Percentiles rank a stretch among this genome's conserved stretches.
Evolutionary conservation across 1,140 invertebrate species (phyloP).

Genomic region (Doryteuthis pealeii): DNA sequence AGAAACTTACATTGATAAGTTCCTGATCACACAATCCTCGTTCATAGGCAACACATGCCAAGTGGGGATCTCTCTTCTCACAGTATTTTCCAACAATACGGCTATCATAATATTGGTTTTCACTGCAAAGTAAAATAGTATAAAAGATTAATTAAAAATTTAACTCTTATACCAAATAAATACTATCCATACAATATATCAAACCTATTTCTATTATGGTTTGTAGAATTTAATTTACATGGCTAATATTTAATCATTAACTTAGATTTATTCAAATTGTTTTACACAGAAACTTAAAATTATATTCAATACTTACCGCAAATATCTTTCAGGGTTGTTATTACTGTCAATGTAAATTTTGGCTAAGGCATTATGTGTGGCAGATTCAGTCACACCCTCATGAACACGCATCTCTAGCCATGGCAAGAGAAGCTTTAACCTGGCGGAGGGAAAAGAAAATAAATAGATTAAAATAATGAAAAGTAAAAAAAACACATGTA

Average conservation of each 20-base stretch:
- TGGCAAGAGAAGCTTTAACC: conserved; percentile 87
- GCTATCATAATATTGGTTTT: conserved; percentile 93
- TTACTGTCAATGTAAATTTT: conserved; percentile 99
- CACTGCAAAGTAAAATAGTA: conserved; percentile 64
- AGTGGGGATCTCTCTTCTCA: conserved; percentile 98
- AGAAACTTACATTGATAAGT: conserved; percentile 75
- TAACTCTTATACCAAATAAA: too few relatives aligned
- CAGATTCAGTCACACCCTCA: conserved; percentile 93
- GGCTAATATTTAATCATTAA: too few relatives aligned
- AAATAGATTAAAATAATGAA: too few relatives aligned
- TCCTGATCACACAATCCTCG: conserved; percentile 96
- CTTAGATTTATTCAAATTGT: too few relatives aligned
- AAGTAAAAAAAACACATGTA: background rate
- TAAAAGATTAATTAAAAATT: conserved; percentile 2
- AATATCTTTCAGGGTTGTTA: conserved; percentile 97
- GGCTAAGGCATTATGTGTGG: conserved; percentile 98
- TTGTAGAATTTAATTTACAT: too few relatives aligned
- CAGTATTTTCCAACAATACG: conserved; percentile 96
- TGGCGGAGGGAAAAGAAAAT: conserved; percentile 32
- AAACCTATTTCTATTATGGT: too few relatives aligned
- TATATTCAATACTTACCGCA: conserved; percentile 71
- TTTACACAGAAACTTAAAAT: too few relatives aligned
- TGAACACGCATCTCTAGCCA: conserved; percentile 97
- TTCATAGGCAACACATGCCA: conserved; percentile 98
- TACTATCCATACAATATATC: too few relatives aligned